Conservation (phyloP, 2,113 vertebrate species). For the Protomyctophum bolini region DNA sequence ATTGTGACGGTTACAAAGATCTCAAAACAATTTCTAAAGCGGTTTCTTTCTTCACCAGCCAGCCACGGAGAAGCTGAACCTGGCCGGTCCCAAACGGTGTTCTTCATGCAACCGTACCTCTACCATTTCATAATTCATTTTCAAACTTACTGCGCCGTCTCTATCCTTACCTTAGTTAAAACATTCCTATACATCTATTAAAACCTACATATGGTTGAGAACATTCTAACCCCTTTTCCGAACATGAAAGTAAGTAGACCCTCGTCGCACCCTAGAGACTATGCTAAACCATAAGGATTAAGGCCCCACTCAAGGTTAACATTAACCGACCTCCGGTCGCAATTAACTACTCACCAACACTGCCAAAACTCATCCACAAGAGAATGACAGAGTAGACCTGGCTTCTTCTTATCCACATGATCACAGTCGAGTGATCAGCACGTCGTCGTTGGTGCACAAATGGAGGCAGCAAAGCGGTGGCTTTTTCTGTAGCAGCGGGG, state of each 20-base stretch:
- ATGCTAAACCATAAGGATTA: too few relatives aligned
- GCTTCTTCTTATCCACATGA: constrained; percentile 24
- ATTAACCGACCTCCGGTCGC: not conserved
- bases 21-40: too few relatives aligned
- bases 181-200: too few relatives aligned
- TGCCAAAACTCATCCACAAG: constrained; percentile 71
- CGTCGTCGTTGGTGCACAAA: not conserved
- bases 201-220: not conserved
- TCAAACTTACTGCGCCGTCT: too few relatives aligned
- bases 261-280: too few relatives aligned
- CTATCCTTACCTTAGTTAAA: too few relatives aligned
- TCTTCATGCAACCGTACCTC: too few relatives aligned
- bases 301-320: not conserved
- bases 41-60: too few relatives aligned
- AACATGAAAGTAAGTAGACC: not conserved
- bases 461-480: not conserved
- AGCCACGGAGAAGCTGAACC: too few relatives aligned
- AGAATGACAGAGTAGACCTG: constrained; percentile 42
- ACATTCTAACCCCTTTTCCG: not conserved
- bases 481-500: not conserved
- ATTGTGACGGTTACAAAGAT: too few relatives aligned
- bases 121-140: too few relatives aligned
- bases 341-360: constrained; percentile 65
- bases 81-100: too few relatives aligned
- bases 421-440: constrained; percentile 30